Evolutionary conservation across 2,797 vertebrate genomes (phyloP).

Genomic region (Acrossocheilus wenchowensis): DNA sequence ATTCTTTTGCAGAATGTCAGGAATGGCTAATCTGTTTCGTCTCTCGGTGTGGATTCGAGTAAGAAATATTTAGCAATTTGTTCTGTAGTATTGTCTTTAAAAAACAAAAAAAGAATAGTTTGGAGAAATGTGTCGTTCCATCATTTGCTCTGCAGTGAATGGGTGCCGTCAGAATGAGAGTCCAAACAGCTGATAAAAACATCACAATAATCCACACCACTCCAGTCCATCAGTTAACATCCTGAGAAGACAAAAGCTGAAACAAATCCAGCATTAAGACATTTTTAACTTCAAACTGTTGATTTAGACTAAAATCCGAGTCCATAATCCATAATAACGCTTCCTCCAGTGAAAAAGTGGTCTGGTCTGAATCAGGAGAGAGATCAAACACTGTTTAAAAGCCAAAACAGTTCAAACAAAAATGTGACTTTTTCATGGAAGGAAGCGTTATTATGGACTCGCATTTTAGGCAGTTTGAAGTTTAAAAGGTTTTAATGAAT

Average conservation of each 20-base stretch:
- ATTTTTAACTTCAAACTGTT: no score
- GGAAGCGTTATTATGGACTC: no score
- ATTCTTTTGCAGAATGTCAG: slow-evolving; percentile 61
- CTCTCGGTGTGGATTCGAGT: slow-evolving; percentile 69
- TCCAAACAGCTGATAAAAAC: neutral
- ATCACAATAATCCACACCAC: neutral
- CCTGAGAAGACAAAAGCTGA: neutral
- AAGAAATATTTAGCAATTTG: slow-evolving; percentile 18
- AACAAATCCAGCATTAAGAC: neutral
- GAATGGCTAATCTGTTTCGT: slow-evolving; percentile 65
- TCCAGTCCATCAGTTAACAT: neutral
- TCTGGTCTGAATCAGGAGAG: no score
- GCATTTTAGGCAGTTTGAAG: neutral
- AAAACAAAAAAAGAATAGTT: neutral
- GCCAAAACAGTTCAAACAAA: no score
- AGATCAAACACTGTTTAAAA: no score
- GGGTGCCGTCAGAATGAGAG: neutral
- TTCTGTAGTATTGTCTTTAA: neutral
- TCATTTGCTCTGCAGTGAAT: neutral
- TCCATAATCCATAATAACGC: neutral
- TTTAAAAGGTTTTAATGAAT: neutral
- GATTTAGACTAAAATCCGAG: neutral
- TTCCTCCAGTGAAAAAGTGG: neutral
- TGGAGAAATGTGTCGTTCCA: neutral
- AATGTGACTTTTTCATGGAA: no score